A percentile compares a stretch with the other conserved stretches of the same genome.
Conservation (phyloP, 2,888 invertebrate genomes). For the Cacoxenus indagator region DNA sequence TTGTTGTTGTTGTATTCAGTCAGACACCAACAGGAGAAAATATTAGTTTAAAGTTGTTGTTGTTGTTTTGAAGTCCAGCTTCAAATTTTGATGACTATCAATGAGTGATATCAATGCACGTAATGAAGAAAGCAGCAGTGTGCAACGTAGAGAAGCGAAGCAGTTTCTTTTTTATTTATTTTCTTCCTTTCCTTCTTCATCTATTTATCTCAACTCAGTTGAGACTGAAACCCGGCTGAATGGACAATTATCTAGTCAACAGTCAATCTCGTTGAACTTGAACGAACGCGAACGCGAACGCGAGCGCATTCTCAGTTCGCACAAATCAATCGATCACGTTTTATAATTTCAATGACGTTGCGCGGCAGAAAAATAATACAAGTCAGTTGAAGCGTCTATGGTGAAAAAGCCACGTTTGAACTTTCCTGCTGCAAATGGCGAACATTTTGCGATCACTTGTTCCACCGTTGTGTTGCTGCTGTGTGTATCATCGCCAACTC, state of each 20-base stretch:
- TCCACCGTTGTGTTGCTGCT: constrained; percentile 14
- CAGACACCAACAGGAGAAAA: neutral
- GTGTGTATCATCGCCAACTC: constrained; percentile 36
- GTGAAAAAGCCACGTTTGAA: constrained; percentile 54
- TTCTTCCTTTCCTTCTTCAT: too few relatives aligned
- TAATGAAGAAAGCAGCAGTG: too few relatives aligned
- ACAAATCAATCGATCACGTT: constrained; percentile 70
- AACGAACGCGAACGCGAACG: constrained; percentile 37
- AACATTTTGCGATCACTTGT: constrained; percentile 24
- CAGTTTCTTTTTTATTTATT: too few relatives aligned
- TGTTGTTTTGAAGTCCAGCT: too few relatives aligned
- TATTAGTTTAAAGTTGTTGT: too few relatives aligned
- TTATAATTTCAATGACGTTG: constrained; percentile 44
- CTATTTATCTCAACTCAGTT: constrained; percentile 29
- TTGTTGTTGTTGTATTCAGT: neutral
- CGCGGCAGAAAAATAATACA: constrained; percentile 29
- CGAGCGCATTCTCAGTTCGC: constrained; percentile 57
- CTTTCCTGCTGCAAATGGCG: constrained; percentile 45
- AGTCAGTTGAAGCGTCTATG: constrained; percentile 45
- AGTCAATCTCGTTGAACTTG: constrained; percentile 68
- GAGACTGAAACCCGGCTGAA: constrained; percentile 50
- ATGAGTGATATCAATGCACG: too few relatives aligned
- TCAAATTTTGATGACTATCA: too few relatives aligned
- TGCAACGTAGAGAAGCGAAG: too few relatives aligned
- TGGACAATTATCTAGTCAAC: constrained; percentile 69